These are phyloP conservation scores for Dendrocincla tyrannina DNA, from an alignment of 2,797 vertebrate genomes.

Conservation along the genomic window DNA sequence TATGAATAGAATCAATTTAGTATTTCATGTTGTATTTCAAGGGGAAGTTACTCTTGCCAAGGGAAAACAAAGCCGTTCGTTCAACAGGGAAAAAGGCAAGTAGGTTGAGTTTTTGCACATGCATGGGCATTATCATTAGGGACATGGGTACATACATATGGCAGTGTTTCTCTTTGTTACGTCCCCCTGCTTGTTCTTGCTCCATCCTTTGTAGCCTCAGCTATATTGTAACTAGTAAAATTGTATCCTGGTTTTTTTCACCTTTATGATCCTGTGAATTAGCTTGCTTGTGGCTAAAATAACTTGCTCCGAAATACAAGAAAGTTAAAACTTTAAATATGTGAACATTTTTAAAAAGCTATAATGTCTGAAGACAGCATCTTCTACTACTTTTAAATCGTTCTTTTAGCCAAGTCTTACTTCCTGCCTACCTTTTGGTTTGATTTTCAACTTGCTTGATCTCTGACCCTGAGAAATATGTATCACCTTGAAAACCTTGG, in stretches of 20 bases:
- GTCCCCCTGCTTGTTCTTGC: neutral
- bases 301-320: neutral
- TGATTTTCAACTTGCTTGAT: neutral
- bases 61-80: neutral
- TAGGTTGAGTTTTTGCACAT: neutral
- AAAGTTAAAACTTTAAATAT: neutral
- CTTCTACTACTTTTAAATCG: neutral
- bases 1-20: neutral
- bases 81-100: neutral
- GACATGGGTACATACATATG: rapidly evolving
- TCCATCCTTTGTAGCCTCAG: neutral
- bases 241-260: neutral
- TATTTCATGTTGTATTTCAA: neutral
- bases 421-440: neutral
- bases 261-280: neutral
- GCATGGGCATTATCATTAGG: neutral
- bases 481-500: neutral
- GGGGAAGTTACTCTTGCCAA: neutral
- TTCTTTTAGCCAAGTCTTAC: neutral
- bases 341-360: neutral
- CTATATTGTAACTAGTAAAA: neutral
- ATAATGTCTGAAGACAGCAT: neutral
- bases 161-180: neutral
- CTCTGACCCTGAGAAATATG: neutral
- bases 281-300: neutral